Percentiles rank a stretch among this genome's conserved stretches.
phyloP scores from a whole-genome alignment of 2,888 invertebrate genomes.

The Cryptops parisi region DNA sequence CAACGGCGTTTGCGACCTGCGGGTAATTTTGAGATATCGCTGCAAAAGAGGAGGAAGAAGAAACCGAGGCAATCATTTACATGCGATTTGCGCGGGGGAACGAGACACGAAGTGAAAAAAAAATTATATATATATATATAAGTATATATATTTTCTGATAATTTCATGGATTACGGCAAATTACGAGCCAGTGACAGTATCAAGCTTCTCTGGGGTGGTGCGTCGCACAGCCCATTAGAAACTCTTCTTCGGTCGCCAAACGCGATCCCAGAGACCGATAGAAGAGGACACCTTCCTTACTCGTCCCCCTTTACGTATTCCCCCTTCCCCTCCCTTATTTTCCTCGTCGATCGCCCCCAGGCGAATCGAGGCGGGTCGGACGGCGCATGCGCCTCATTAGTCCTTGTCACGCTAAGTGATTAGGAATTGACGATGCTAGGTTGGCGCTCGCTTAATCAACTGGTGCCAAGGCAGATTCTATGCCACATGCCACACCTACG shows the following conservation, averaged over 20 bases:
- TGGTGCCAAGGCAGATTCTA: too few species aligned
- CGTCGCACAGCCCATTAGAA: neutral
- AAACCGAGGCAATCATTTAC: conserved; percentile 15
- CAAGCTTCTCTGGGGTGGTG: conserved; percentile 3
- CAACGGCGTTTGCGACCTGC: too few species aligned
- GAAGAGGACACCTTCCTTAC: neutral
- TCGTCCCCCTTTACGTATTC: neutral
- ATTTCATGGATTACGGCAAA: conserved; percentile 15
- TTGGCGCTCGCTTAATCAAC: neutral
- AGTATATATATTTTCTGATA: conserved; percentile 1
- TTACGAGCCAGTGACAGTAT: conserved; percentile 15
- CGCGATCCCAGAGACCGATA: conserved; percentile 8
- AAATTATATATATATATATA: neutral
- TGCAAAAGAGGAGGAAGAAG: too few species aligned
- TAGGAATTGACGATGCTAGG: conserved; percentile 3
- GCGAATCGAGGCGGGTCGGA: too few species aligned
- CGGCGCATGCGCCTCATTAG: conserved; percentile 9
- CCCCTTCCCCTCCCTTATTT: conserved; percentile 1
- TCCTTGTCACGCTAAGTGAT: conserved; percentile 12
- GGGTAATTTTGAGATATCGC: conserved; percentile 13
- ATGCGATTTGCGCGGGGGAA: conserved; percentile 11
- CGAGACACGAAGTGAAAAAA: neutral
- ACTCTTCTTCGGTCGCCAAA: conserved; percentile 1
- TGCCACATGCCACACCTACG: too few species aligned
- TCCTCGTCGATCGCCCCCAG: too few species aligned